Evolutionary conservation across 1,140 invertebrate genomes (phyloP).

Genomic region (Nautilus pompilius): DNA sequence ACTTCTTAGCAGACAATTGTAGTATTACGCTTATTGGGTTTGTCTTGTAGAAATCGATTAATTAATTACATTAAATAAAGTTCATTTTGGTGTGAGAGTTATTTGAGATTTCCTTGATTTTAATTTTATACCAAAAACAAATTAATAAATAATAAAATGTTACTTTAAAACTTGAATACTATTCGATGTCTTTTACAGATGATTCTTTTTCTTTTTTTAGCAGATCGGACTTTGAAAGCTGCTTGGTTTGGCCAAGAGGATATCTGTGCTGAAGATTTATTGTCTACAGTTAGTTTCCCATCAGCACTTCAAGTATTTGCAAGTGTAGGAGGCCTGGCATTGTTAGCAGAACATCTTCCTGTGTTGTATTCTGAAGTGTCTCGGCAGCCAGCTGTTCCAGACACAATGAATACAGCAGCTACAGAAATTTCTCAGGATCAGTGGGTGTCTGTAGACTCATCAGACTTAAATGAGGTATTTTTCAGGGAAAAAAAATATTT

Average conservation of each 20-base stretch:
- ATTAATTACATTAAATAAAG: too few species aligned
- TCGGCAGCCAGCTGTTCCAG: constrained; percentile 32
- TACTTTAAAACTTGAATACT: too few species aligned
- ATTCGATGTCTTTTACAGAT: too few species aligned
- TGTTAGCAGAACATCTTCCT: constrained; percentile 81
- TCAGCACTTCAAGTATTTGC: constrained; percentile 80
- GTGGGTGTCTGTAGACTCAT: constrained; percentile 76
- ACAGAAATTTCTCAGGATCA: constrained; percentile 58
- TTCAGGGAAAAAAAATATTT: constrained; percentile 12
- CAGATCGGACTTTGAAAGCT: background rate
- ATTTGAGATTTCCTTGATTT: too few species aligned
- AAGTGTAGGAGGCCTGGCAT: constrained; percentile 77
- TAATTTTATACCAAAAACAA: too few species aligned
- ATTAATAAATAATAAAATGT: too few species aligned
- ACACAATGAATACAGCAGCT: constrained; percentile 16
- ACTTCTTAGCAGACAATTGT: too few species aligned
- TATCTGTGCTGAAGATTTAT: constrained; percentile 22
- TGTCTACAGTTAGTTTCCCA: constrained; percentile 54
- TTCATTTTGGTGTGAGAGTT: too few species aligned
- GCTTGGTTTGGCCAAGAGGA: background rate
- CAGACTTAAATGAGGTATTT: constrained; percentile 70
- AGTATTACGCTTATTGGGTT: too few species aligned
- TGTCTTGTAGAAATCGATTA: too few species aligned
- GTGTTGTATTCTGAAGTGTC: constrained; percentile 77
- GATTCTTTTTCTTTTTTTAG: too few species aligned